Conservation (phyloP, 2,888 invertebrate genomes). For the Alcis repandata region DNA sequence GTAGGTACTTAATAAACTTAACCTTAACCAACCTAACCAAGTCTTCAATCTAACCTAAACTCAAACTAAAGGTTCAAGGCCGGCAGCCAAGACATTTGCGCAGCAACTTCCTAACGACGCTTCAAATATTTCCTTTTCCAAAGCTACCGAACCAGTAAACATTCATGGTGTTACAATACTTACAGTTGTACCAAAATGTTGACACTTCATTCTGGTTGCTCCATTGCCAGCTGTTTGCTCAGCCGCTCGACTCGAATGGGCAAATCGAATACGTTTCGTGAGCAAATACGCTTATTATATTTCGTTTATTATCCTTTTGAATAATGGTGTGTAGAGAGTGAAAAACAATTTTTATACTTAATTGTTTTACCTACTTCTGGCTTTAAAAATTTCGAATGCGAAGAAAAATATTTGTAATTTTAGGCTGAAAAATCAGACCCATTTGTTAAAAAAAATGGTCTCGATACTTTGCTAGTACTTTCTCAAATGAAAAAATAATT, state of each 20-base stretch:
- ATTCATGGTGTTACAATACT: background rate
- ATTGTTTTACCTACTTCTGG: background rate
- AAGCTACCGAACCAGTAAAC: no score
- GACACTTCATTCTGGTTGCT: constrained; percentile 7
- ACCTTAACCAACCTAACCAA: no score
- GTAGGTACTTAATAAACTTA: no score
- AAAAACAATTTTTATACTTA: background rate
- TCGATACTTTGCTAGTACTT: no score
- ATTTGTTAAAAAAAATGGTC: no score
- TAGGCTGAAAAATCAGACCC: no score
- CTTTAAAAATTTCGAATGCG: background rate
- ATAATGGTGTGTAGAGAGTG: background rate
- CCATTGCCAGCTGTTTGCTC: constrained; percentile 16
- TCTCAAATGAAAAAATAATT: no score
- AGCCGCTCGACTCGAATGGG: constrained; percentile 17
- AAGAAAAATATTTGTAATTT: no score
- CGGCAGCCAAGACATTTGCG: background rate
- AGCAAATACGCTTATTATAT: constrained; percentile 22
- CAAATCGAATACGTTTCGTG: constrained; percentile 12
- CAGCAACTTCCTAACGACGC: no score
- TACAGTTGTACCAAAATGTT: constrained; percentile 10
- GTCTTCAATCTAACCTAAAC: no score
- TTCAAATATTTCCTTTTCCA: background rate
- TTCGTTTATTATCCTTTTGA: constrained; percentile 13
- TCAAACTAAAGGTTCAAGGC: no score